These are phyloP conservation scores for Alexandromys fortis DNA, from an alignment of 2,113 vertebrate species.

Conservation along the genomic window DNA sequence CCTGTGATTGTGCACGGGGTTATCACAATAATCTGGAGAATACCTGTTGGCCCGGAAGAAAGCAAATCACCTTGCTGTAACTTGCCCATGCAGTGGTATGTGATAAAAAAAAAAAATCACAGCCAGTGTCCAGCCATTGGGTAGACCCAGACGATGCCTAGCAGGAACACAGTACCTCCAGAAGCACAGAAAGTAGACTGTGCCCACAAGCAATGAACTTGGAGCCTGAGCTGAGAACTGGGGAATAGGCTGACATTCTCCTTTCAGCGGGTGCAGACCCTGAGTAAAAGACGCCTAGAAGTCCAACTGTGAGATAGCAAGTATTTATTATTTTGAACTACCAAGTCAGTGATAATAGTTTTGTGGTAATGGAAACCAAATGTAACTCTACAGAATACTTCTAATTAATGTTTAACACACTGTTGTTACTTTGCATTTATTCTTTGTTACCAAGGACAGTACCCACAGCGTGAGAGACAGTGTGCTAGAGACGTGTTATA, in stretches of 20 bases:
- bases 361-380: not conserved
- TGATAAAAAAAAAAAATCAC: not conserved
- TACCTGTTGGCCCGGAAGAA: not conserved
- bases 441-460: not conserved
- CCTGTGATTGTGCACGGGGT: not conserved
- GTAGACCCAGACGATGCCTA: not conserved
- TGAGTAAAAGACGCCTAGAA: not conserved
- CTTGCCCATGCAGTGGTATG: not conserved
- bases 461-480: not conserved
- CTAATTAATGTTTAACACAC: not conserved
- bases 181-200: not conserved
- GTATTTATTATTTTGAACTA: not conserved
- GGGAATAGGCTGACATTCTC: too few species aligned
- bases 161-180: rapidly evolving
- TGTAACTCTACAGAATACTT: not conserved
- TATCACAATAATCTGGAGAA: not conserved
- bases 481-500: not conserved
- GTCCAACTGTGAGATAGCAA: not conserved
- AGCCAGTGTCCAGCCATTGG: not conserved
- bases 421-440: not conserved
- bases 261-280: not conserved
- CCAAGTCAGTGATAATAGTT: not conserved
- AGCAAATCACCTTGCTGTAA: not conserved
- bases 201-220: rapidly evolving
- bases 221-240: not conserved